phyloP scores from a whole-genome alignment of 2,888 invertebrate genomes.

The Harpagoxenus sublaevis region DNA sequence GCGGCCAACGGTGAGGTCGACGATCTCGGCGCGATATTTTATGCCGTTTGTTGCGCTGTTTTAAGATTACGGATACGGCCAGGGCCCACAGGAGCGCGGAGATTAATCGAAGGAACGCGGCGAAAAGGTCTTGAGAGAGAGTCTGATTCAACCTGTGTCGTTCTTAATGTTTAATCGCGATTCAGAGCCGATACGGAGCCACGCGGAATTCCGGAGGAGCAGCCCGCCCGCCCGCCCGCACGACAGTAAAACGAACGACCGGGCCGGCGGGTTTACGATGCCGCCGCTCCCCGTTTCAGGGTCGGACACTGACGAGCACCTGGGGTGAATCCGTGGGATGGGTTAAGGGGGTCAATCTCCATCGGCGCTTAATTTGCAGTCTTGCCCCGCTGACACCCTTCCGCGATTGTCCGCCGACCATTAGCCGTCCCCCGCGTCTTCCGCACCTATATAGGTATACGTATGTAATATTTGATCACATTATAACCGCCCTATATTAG shows the following conservation, averaged over 20 bases:
- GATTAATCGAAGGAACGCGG: slow-evolving; percentile 50
- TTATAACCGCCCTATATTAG: neutral
- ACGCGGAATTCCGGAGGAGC: slow-evolving; percentile 66
- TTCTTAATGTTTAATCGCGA: slow-evolving; percentile 74
- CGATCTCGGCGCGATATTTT: slow-evolving; percentile 31
- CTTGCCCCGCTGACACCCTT: slow-evolving; percentile 76
- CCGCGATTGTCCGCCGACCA: slow-evolving; percentile 60
- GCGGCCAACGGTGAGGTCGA: neutral
- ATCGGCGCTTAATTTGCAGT: slow-evolving; percentile 75
- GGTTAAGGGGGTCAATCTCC: slow-evolving; percentile 76
- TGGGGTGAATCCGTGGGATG: slow-evolving; percentile 76
- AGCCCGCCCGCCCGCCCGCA: slow-evolving; percentile 60
- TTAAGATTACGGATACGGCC: slow-evolving; percentile 34
- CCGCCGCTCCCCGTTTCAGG: slow-evolving; percentile 69
- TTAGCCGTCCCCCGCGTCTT: neutral
- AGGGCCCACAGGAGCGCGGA: slow-evolving; percentile 9
- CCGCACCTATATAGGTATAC: neutral
- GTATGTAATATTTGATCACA: slow-evolving; percentile 15
- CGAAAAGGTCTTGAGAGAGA: slow-evolving; percentile 58
- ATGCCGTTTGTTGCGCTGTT: slow-evolving; percentile 44
- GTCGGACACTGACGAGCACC: slow-evolving; percentile 77
- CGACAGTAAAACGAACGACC: slow-evolving; percentile 75
- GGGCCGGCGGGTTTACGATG: slow-evolving; percentile 70
- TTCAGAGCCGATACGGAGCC: slow-evolving; percentile 58
- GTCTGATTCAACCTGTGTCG: slow-evolving; percentile 39